Evolutionary conservation across 30 jellyfish, hydroid and myxozoan genomes (phyloP), one percentile per base, ranked within the genome.

Genomic region (Hydractinia echinata): DNA sequence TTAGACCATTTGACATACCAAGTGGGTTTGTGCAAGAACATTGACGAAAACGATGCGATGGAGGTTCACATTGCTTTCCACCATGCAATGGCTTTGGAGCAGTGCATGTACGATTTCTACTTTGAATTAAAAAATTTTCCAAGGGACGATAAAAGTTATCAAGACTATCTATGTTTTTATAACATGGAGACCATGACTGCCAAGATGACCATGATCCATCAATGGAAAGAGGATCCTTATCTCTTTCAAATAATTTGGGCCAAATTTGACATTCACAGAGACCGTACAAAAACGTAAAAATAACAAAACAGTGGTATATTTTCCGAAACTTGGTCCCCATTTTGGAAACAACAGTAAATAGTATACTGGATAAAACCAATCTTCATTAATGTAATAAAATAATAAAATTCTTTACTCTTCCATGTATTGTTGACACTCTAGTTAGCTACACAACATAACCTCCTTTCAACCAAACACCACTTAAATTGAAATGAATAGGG

Each of bases 131-230:
- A n/a, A 80, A 80, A 51, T 80, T 80, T 80, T 52, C 67, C 87
- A 64, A 66, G n/a, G 87, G 69, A 61, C 20, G 54, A n/a, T 60
- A 80, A 51, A 80, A 80, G 56, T 4, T 80, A 1, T 66, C 54
- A 7, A 21, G 54, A 80, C 50, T 53, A 8, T 19, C 4, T 44
- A 84, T 8, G 83, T 80, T 80, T 6, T 66, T 50, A 66, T 80
- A 80, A 50, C 87, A 80, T 39, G 83, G 49, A 13, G 87, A 56
- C 87, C 87, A 80, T 4, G 7, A 19, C 20, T 80, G 72, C 83
- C 87, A 80, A 49, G 83, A 80, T 51, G 87, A 80, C 83, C 84
- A 61, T 14, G 87, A 80, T 14, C 87, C 85, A 15, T 77, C 85
- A 18, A 77, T 61, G 16, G 85, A 52, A 56, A 62, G 85, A 13